phyloP scores from a whole-genome alignment of 2,113 vertebrate species.

The Boulengeromyrus knoepffleri region DNA sequence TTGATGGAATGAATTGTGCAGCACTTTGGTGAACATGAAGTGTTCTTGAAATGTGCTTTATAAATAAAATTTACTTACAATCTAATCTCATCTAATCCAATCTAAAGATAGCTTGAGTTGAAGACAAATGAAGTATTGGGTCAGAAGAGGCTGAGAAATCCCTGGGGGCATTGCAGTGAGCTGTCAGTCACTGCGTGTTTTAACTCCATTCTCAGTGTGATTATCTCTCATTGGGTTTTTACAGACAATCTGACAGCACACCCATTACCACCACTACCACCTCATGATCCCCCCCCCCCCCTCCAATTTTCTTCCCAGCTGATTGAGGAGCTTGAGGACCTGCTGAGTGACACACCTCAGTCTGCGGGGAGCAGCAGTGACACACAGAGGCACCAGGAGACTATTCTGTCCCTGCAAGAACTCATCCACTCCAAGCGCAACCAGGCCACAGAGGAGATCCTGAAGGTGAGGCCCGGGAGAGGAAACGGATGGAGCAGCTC shows the following conservation, averaged over 20 bases:
- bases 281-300: neutral
- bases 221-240: neutral
- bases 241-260: neutral
- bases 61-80: neutral
- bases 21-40: neutral
- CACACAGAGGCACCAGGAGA: conserved; percentile 51
- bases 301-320: conserved; percentile 55
- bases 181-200: neutral
- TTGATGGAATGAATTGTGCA: neutral
- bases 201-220: neutral
- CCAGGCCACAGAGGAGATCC: conserved; percentile 63
- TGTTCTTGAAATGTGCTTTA: neutral
- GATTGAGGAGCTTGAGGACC: conserved; percentile 67
- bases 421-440: conserved; percentile 68
- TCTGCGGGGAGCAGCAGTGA: conserved; percentile 37
- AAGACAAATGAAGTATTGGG: neutral
- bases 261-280: neutral
- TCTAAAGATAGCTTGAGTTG: neutral
- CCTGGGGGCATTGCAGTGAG: neutral
- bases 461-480: conserved; percentile 59
- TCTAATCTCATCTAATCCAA: neutral
- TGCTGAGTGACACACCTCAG: conserved; percentile 54
- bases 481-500: neutral
- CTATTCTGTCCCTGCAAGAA: conserved; percentile 58
- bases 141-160: neutral